Conservation (phyloP, 2,888 invertebrate genomes). For the Drosophila mayaguana region DNA sequence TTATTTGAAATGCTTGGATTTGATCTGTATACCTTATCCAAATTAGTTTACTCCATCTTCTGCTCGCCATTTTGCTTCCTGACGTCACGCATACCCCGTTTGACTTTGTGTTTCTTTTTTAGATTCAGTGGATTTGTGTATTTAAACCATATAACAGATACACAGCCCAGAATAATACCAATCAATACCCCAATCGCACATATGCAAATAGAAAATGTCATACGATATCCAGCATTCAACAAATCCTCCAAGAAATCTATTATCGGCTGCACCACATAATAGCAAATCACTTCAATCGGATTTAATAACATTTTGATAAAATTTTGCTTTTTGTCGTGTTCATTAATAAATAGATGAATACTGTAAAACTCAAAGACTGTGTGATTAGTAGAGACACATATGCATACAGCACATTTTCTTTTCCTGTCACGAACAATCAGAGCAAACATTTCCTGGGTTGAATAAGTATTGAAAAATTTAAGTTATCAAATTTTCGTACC, state of each 20-base stretch:
- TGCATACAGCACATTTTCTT: not conserved
- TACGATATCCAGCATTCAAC: conserved; percentile 39
- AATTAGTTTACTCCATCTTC: not conserved
- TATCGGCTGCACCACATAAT: conserved; percentile 42
- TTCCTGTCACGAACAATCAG: not conserved
- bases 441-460: not conserved
- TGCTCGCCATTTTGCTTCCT: not conserved
- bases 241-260: conserved; percentile 48
- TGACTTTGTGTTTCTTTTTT: not conserved
- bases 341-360: not conserved
- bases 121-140: not conserved
- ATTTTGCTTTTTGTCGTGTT: not conserved
- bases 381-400: not conserved
- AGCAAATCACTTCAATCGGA: conserved; percentile 55
- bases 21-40: not conserved
- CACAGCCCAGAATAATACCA: conserved; percentile 43
- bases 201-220: conserved; percentile 26
- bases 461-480: not conserved
- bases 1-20: not conserved
- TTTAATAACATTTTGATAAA: conserved; percentile 43
- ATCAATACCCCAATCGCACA: conserved; percentile 36
- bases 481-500: conserved; percentile 5
- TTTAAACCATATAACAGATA: conserved; percentile 48
- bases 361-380: not conserved
- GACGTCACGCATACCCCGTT: not conserved